Evolutionary conservation across 2,888 invertebrate species (phyloP).

Genomic region (Callosobruchus maculatus): DNA sequence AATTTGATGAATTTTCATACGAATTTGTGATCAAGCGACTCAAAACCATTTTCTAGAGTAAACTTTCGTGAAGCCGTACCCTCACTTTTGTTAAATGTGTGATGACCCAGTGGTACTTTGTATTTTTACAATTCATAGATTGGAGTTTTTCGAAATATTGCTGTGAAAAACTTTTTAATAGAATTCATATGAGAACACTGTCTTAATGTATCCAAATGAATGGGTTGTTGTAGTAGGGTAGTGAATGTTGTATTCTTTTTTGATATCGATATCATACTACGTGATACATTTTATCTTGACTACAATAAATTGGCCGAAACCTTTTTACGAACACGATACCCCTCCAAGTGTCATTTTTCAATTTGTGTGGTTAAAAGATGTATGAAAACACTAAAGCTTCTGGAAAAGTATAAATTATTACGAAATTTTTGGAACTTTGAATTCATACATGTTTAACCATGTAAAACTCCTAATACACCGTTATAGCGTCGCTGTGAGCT

Average conservation of each 20-base stretch:
- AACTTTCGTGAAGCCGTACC: background rate
- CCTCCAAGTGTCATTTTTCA: too few species aligned
- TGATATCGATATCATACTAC: conserved; percentile 7
- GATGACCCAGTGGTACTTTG: conserved; percentile 39
- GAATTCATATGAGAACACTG: conserved; percentile 24
- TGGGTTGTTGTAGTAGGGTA: conserved; percentile 39
- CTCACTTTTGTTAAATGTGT: conserved; percentile 21
- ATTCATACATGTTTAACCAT: too few species aligned
- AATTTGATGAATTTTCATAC: too few species aligned
- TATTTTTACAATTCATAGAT: conserved; percentile 41
- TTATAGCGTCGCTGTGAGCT: too few species aligned
- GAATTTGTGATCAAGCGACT: too few species aligned
- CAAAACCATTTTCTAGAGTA: background rate
- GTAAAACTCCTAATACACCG: too few species aligned
- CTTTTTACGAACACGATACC: too few species aligned
- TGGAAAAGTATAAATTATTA: too few species aligned
- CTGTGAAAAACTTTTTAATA: conserved; percentile 31
- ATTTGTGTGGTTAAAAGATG: too few species aligned
- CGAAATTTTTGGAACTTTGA: too few species aligned
- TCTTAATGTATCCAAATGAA: conserved; percentile 23
- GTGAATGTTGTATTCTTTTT: conserved; percentile 43
- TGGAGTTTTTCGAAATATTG: conserved; percentile 24
- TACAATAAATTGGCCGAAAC: too few species aligned
- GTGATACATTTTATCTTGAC: background rate
- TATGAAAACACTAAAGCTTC: too few species aligned